phyloP scores from a whole-genome alignment of 2,888 invertebrate genomes.

The Zele albiditarsus region DNA sequence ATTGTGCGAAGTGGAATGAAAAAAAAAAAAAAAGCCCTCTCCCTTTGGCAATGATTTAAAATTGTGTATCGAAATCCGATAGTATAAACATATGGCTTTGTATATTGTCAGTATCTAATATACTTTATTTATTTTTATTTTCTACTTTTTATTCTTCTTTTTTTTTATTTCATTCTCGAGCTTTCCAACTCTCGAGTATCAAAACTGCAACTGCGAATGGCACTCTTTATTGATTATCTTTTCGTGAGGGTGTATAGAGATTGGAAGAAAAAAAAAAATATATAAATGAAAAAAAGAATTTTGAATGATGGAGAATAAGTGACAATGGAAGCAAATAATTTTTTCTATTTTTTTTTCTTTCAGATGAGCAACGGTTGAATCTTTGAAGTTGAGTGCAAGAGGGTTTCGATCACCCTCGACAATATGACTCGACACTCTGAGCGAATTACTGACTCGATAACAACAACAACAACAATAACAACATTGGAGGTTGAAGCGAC shows the following conservation, averaged over 20 bases:
- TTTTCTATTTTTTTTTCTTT: conserved; percentile 10
- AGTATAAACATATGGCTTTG: not conserved
- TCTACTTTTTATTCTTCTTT: not conserved
- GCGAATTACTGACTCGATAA: conserved; percentile 25
- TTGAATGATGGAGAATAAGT: not conserved
- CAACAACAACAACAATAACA: conserved; percentile 17
- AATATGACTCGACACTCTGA: conserved; percentile 31
- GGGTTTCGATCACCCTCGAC: conserved; percentile 7
- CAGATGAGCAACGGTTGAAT: conserved; percentile 47
- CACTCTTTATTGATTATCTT: too few species aligned
- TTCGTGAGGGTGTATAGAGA: too few species aligned
- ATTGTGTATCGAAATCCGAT: conserved; percentile 1
- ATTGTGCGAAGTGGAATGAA: not conserved
- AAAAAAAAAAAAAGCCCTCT: not conserved
- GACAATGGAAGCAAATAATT: not conserved
- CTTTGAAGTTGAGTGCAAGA: conserved; percentile 17
- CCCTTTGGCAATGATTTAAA: not conserved
- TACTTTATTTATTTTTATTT: not conserved
- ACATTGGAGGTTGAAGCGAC: conserved; percentile 25
- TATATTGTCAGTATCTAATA: conserved; percentile 3
- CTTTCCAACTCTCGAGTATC: not conserved
- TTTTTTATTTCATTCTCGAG: not conserved
- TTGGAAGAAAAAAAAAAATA: not conserved
- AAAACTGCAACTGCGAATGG: not conserved
- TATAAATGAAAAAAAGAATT: not conserved